Evolutionary conservation across 2,888 invertebrate genomes (phyloP).

Genomic region (Oasisia sp.): DNA sequence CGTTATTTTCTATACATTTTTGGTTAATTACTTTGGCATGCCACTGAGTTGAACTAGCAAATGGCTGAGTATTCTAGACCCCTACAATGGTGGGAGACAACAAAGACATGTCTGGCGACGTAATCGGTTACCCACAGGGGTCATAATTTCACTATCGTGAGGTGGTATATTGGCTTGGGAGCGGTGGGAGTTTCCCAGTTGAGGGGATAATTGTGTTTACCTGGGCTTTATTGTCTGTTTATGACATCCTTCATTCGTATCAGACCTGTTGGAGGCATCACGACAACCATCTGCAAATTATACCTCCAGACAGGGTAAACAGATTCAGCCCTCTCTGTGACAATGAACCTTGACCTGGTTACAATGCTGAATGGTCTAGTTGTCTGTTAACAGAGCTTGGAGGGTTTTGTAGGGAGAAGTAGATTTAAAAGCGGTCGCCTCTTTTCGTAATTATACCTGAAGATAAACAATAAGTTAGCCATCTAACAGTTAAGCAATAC

Average conservation of each 20-base stretch:
- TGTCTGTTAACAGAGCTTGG: neutral
- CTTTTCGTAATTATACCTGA: neutral
- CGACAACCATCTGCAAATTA: neutral
- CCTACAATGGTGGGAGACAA: neutral
- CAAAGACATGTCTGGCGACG: neutral
- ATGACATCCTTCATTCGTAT: neutral
- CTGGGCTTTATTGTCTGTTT: neutral
- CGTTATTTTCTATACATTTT: too few species aligned
- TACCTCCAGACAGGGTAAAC: neutral
- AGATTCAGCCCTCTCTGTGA: neutral
- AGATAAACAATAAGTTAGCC: neutral
- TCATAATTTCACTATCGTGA: neutral
- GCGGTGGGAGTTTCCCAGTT: neutral
- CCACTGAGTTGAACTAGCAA: neutral
- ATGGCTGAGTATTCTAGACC: neutral
- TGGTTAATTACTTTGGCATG: too few species aligned
- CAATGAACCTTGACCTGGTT: neutral
- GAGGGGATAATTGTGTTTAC: neutral
- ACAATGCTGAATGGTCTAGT: neutral
- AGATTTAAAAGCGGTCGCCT: neutral
- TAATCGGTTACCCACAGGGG: slow-evolving; percentile 17
- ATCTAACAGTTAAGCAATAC: neutral
- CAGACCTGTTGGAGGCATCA: neutral
- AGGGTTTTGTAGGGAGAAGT: neutral
- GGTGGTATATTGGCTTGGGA: neutral